Base-by-base conservation (phyloP, 2,113 vertebrate species). In the Rhinichthys klamathensis region DNA sequence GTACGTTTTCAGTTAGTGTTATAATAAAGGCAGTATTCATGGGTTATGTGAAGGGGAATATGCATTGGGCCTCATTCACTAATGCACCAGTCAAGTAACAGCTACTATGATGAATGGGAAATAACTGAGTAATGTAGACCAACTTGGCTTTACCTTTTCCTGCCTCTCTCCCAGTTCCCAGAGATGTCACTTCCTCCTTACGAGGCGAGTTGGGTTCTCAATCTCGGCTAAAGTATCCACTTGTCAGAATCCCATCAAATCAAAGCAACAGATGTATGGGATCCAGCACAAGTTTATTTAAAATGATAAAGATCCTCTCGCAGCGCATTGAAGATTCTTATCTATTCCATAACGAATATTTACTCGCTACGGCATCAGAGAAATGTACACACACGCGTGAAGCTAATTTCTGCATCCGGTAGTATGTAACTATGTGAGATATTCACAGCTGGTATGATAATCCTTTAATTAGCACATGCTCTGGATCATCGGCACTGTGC, bases 371-470 rank as follows among this genome's bases (percentile, higher is more conserved):
- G 25, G 41, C 56, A 84, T 27, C 35, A 13, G 38, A 84, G 54
- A 77, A 51, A 49, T 60, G 58, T 51, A 77, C 41, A 77, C 58
- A 76, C 23, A 46, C n/a, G 51, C 67, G 67, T 69, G 61, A 81
- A 67, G 35, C 25, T 8, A 81, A 81, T 69, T 81, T 65, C 58
- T 63, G 58, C 46, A 54, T 81, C n/a, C 61, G 18, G 61, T 54
- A 81, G 41, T 81, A 51, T 67, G 25, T 49, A 81, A 67, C 60
- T 81, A 51, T 81, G 41, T 81, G 80, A 81, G 30, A 51, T 51
- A 81, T 69, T 81, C 61, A 69, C 61, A 81, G 80, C 61, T 69
- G 80, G 80, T 81, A 81, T 49, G 44, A 51, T 81, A 69, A 81
- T 54, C 80, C 61, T 81, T 51, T 69, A 81, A 69, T 81, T 54